Percentiles rank a stretch among this genome's conserved stretches.
phyloP scores from a whole-genome alignment of 2,797 vertebrate genomes.

The Champsocephalus gunnari region DNA sequence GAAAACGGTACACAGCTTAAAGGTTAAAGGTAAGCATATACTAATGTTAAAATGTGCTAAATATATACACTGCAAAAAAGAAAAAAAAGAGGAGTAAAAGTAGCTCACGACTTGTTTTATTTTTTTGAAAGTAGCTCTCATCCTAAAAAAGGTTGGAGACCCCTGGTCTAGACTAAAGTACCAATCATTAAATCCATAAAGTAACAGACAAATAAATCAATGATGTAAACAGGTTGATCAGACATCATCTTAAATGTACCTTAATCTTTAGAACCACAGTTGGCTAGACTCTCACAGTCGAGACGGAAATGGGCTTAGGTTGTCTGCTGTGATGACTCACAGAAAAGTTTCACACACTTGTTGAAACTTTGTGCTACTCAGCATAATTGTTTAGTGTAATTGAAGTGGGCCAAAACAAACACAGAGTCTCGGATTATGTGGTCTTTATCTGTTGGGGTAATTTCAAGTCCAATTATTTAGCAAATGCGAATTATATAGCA shows the following conservation, averaged over 20 bases:
- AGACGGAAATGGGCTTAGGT: constrained; percentile 38
- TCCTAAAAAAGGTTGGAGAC: too few species aligned
- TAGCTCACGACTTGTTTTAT: too few species aligned
- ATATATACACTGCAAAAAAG: too few species aligned
- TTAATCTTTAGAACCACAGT: constrained; percentile 20
- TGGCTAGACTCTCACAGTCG: constrained; percentile 29
- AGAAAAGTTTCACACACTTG: constrained; percentile 46
- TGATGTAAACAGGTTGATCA: constrained; percentile 20
- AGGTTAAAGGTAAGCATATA: too few species aligned
- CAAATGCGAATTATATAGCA: constrained; percentile 19
- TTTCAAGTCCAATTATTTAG: constrained; percentile 27
- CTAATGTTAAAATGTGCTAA: too few species aligned
- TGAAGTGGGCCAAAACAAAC: constrained; percentile 33
- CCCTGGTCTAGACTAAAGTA: not conserved
- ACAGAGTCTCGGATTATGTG: constrained; percentile 4
- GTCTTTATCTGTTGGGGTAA: not conserved
- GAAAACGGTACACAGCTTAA: too few species aligned
- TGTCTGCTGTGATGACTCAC: constrained; percentile 61
- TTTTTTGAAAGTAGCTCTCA: too few species aligned
- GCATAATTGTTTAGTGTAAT: constrained; percentile 25
- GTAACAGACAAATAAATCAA: not conserved
- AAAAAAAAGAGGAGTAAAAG: too few species aligned
- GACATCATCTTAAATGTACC: constrained; percentile 2
- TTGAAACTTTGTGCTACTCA: constrained; percentile 41
- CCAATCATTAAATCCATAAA: not conserved